phyloP scores from a whole-genome alignment of 2,888 invertebrate genomes.

The Achlya flavicornis region DNA sequence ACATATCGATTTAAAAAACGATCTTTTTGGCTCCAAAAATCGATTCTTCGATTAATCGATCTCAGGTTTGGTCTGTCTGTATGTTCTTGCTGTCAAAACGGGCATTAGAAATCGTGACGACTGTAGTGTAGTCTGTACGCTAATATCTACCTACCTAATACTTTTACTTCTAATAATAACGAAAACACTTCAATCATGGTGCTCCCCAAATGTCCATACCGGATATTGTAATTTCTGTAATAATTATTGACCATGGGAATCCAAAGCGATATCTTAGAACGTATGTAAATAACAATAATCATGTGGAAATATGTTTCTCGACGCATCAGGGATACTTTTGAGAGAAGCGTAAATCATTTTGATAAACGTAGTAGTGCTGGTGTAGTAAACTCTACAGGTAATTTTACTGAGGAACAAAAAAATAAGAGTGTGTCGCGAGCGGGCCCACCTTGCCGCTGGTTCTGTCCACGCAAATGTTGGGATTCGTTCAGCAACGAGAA shows the following conservation, averaged over 20 bases:
- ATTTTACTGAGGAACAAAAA: slow-evolving; percentile 50
- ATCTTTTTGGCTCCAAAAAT: no score
- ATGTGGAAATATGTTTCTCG: slow-evolving; percentile 84
- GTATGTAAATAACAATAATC: background rate
- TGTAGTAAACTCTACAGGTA: slow-evolving; percentile 56
- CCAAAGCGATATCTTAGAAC: background rate
- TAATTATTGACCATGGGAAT: slow-evolving; percentile 21
- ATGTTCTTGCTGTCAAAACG: no score
- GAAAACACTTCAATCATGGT: no score
- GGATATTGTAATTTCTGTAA: no score
- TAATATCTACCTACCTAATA: no score
- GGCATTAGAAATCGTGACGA: no score
- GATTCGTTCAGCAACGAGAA: slow-evolving; percentile 45
- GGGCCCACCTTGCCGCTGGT: slow-evolving; percentile 54
- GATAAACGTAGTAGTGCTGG: slow-evolving; percentile 74
- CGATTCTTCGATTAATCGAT: no score
- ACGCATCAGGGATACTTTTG: slow-evolving; percentile 77
- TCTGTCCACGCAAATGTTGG: slow-evolving; percentile 57
- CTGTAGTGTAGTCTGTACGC: no score
- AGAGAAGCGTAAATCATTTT: slow-evolving; percentile 76
- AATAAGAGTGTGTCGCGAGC: slow-evolving; percentile 42
- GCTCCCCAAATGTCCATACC: no score
- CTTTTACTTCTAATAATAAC: no score
- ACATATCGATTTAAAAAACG: no score
- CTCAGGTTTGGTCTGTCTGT: no score